phyloP scores from a whole-genome alignment of 2,113 vertebrate genomes.

The Sebastes schlegelii region DNA sequence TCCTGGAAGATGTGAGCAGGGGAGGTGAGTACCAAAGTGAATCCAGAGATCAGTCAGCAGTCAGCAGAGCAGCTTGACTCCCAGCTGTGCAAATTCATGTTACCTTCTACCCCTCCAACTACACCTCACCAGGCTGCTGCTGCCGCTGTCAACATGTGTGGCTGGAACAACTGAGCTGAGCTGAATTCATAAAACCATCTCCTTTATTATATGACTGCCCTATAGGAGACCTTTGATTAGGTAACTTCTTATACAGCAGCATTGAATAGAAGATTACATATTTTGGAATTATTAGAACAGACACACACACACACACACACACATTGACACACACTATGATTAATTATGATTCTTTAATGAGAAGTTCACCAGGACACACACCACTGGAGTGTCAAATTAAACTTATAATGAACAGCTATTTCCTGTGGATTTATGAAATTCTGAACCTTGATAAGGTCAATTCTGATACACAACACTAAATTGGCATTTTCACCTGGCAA shows the following conservation, averaged over 20 bases:
- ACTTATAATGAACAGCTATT: constrained; percentile 71
- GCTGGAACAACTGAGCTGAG: constrained; percentile 18
- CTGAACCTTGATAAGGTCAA: constrained; percentile 65
- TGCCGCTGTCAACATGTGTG: neutral
- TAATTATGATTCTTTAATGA: constrained; percentile 74
- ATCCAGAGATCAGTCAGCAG: neutral
- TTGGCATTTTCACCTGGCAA: constrained; percentile 58
- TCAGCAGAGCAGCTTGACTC: neutral
- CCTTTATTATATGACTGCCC: neutral
- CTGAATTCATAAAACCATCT: constrained; percentile 7
- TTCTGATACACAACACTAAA: constrained; percentile 46
- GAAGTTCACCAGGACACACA: constrained; percentile 70
- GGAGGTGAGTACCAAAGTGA: neutral
- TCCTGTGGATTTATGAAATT: constrained; percentile 63
- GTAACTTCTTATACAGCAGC: neutral
- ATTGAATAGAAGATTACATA: constrained; percentile 25
- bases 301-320: neutral
- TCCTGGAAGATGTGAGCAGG: neutral
- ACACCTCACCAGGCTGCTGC: neutral
- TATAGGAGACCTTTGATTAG: constrained; percentile 20
- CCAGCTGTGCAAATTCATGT: constrained; percentile 3
- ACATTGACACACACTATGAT: constrained; percentile 34
- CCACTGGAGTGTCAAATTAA: constrained; percentile 80
- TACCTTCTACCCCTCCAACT: neutral
- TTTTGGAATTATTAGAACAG: constrained; percentile 34